A percentile compares a stretch with the other conserved stretches of the same genome.
phyloP scores from a whole-genome alignment of 2,113 vertebrate species.

The Dascyllus trimaculatus region DNA sequence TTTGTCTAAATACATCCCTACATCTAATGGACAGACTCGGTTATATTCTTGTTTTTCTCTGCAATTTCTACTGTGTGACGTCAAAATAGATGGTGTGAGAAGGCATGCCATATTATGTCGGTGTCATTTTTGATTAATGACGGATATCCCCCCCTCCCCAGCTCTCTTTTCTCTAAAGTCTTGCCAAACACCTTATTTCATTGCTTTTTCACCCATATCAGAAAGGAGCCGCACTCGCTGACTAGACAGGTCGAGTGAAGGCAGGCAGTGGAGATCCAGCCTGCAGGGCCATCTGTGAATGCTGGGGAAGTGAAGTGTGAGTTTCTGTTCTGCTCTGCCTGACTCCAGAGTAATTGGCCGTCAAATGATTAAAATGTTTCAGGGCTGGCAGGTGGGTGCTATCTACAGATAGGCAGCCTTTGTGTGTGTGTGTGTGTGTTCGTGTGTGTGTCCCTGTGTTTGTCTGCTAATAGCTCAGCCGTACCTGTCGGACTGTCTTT shows the following conservation, averaged over 20 bases:
- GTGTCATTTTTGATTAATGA: conserved; percentile 47
- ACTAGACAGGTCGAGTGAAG: conserved; percentile 61
- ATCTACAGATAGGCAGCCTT: conserved; percentile 54
- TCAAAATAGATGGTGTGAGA: conserved; percentile 6
- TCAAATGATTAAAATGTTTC: conserved; percentile 79
- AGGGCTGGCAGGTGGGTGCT: conserved; percentile 69
- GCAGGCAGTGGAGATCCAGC: conserved; percentile 51
- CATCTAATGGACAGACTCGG: rapidly evolving
- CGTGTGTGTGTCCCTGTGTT: conserved; percentile 35
- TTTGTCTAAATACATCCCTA: neutral
- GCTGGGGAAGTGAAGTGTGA: conserved; percentile 66
- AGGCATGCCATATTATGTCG: neutral
- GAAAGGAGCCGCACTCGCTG: conserved; percentile 28
- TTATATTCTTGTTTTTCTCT: no score
- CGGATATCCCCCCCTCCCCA: conserved; percentile 11
- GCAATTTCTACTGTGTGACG: neutral
- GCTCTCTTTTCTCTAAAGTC: conserved; percentile 14
- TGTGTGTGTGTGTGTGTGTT: conserved; percentile 45
- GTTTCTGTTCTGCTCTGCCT: conserved; percentile 75
- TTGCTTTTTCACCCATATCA: conserved; percentile 49
- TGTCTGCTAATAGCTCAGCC: conserved; percentile 26
- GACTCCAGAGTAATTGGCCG: conserved; percentile 75
- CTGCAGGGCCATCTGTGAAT: conserved; percentile 66
- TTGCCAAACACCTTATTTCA: conserved; percentile 43
- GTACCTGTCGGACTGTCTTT: conserved; percentile 35